Evolutionary conservation across 1,140 invertebrate genomes (phyloP).

Genomic region (Drosophila burlai): DNA sequence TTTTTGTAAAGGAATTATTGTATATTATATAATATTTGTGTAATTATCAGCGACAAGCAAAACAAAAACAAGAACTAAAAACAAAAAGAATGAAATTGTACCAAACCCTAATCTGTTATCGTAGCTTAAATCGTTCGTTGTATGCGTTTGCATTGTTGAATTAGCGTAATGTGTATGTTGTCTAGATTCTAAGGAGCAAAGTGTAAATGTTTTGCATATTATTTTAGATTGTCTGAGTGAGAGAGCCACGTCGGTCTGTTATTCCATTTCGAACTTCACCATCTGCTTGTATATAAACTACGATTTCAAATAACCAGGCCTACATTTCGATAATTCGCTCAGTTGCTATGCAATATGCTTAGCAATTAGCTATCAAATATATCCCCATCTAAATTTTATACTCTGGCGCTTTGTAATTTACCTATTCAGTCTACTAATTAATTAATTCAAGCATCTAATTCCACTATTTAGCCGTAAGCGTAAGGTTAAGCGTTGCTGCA

Average conservation of each 20-base stretch:
- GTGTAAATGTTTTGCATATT: constrained; percentile 70
- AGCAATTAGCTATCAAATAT: constrained; percentile 7
- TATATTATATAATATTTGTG: constrained; percentile 54
- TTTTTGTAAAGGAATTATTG: constrained; percentile 64
- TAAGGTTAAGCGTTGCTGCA: constrained; percentile 40
- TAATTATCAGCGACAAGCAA: constrained; percentile 39
- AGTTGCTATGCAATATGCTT: constrained; percentile 14
- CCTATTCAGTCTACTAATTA: constrained; percentile 22
- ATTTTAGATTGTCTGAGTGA: constrained; percentile 57
- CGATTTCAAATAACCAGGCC: constrained; percentile 23
- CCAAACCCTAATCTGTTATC: constrained; percentile 72
- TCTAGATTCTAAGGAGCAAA: constrained; percentile 67
- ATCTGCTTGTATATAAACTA: constrained; percentile 52
- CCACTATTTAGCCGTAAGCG: constrained; percentile 47
- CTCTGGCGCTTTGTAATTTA: constrained; percentile 45
- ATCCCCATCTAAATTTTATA: constrained; percentile 33
- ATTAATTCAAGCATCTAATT: constrained; percentile 42
- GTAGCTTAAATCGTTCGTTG: constrained; percentile 74
- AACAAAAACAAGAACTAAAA: too few relatives aligned
- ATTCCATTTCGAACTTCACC: constrained; percentile 61
- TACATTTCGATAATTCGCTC: constrained; percentile 25
- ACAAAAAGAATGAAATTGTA: constrained; percentile 59
- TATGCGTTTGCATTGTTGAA: constrained; percentile 66
- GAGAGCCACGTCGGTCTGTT: constrained; percentile 34
- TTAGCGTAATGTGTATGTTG: constrained; percentile 72